Evolutionary conservation across 2,797 vertebrate species (phyloP).

Genomic region (Perdix hodgsoniae): DNA sequence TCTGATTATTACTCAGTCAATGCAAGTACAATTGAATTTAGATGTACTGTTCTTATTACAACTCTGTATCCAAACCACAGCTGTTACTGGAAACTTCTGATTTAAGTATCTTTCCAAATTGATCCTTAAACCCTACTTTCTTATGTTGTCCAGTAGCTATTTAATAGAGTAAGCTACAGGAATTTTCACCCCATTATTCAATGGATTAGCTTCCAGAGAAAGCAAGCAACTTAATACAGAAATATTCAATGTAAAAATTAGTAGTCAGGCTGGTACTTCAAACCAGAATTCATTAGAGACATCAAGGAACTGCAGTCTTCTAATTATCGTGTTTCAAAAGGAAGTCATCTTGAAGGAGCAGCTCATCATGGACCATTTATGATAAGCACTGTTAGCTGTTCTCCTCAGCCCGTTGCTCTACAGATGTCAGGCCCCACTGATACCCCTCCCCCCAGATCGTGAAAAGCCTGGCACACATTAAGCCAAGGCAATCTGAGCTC

Average conservation of each 20-base stretch:
- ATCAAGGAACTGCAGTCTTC: background rate
- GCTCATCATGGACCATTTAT: background rate
- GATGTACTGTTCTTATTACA: slow-evolving; percentile 15
- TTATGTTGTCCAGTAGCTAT: background rate
- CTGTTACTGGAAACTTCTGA: slow-evolving; percentile 36
- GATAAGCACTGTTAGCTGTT: background rate
- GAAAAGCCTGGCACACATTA: background rate
- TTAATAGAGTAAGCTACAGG: background rate
- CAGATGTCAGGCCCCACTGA: background rate
- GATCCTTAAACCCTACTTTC: slow-evolving; percentile 19
- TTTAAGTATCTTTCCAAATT: slow-evolving; percentile 7
- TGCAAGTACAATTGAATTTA: slow-evolving; percentile 16
- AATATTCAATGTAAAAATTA: slow-evolving; percentile 4
- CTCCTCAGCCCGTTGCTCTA: background rate
- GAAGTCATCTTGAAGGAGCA: background rate
- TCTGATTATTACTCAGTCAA: slow-evolving; percentile 2
- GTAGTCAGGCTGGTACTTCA: background rate
- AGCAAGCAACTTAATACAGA: slow-evolving; percentile 2
- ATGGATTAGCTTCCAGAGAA: slow-evolving; percentile 2
- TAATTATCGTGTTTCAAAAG: background rate
- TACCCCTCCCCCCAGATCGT: accelerated
- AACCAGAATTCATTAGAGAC: background rate
- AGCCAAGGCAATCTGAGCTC: background rate
- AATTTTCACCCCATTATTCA: slow-evolving; percentile 31
- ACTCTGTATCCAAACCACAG: slow-evolving; percentile 51